These are phyloP conservation scores for Arnoldichthys spilopterus DNA, from an alignment of 2,797 vertebrate genomes.

Conservation along the genomic window DNA sequence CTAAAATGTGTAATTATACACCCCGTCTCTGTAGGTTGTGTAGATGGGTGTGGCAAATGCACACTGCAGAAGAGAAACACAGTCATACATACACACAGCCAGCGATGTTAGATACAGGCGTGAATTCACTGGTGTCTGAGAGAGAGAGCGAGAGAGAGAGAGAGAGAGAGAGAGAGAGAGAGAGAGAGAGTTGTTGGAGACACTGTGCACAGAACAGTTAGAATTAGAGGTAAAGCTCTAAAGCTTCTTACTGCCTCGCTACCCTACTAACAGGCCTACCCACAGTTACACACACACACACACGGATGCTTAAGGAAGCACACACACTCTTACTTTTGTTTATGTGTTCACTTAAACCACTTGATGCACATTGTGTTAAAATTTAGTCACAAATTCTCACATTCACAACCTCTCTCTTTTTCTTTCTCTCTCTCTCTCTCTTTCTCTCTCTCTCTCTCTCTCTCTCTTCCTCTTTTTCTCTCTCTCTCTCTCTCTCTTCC, in stretches of 20 bases:
- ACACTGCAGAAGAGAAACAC: constrained; percentile 5
- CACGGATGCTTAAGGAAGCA: constrained; percentile 11
- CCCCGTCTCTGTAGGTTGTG: constrained; percentile 45
- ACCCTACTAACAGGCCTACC: constrained; percentile 43
- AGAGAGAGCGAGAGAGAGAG: constrained; percentile 52
- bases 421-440: background rate
- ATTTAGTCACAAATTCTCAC: background rate
- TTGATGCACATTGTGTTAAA: background rate
- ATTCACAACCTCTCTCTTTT: background rate
- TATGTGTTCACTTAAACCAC: background rate
- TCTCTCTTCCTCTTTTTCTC: background rate
- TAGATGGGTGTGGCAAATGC: constrained; percentile 45
- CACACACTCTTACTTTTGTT: background rate
- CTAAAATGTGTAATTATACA: constrained; percentile 67
- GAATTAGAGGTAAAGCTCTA: constrained; percentile 77
- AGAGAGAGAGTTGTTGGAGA: constrained; percentile 61
- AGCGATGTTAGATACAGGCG: background rate
- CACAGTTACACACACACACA: constrained; percentile 4
- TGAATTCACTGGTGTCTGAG: constrained; percentile 29
- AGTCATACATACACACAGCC: background rate
- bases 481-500: background rate
- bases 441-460: background rate
- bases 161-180: constrained; percentile 10
- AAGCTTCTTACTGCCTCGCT: constrained; percentile 76
- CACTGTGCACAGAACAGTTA: constrained; percentile 64